Conservation (phyloP, 2,797 vertebrate genomes). For the Streptopelia turtur region DNA sequence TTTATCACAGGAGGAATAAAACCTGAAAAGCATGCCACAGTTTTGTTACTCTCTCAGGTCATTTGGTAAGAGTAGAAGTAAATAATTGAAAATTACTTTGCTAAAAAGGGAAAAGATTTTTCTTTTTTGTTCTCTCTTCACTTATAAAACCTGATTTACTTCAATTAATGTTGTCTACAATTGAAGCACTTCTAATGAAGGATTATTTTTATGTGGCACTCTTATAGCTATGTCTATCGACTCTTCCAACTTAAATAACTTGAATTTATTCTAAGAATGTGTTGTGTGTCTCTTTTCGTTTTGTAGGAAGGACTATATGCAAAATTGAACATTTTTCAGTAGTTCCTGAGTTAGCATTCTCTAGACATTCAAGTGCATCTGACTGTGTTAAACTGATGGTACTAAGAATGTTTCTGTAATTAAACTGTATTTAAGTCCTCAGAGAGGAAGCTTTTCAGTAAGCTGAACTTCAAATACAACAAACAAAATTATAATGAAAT, state of each 20-base stretch:
- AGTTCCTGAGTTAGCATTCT: neutral
- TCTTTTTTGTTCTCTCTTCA: neutral
- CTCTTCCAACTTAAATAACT: neutral
- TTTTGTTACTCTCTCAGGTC: neutral
- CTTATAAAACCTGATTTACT: neutral
- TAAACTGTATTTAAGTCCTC: neutral
- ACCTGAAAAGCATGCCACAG: neutral
- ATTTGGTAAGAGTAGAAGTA: neutral
- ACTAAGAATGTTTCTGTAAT: neutral
- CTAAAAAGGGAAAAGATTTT: neutral
- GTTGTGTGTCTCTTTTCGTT: neutral
- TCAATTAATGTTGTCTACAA: neutral
- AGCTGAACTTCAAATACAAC: neutral
- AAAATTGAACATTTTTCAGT: neutral
- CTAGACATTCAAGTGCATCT: neutral
- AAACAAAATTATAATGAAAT: neutral
- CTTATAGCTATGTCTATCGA: neutral
- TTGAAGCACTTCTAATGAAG: neutral
- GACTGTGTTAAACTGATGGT: neutral
- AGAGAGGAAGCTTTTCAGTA: neutral
- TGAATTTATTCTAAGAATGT: neutral
- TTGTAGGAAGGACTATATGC: neutral
- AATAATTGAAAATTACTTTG: neutral
- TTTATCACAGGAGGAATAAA: conserved; percentile 17
- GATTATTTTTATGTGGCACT: neutral